Base-by-base conservation (phyloP, 2,113 vertebrate species). In the Lanius ludovicianus region DNA sequence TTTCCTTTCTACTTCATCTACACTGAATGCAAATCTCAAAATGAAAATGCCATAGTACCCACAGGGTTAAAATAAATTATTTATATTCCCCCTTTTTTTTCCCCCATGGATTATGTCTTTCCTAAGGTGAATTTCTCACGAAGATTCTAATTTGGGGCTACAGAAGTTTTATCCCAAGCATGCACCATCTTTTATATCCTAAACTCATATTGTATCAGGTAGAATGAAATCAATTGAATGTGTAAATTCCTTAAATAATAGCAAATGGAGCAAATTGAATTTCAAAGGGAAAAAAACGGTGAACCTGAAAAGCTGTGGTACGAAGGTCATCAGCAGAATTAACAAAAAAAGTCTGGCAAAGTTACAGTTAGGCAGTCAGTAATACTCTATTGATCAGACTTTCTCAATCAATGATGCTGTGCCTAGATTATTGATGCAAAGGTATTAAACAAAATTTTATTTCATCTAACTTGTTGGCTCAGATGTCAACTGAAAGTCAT, bases 401-500 rank as follows among this genome's bases (percentile, higher is more conserved):
- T 98, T 98, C 97, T 97, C 97, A 98, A 98, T 98, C 98, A 98
- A 98, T 98, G 96, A 93, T 94, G 93, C 96, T 98, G 98, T 98
- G 98, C 97, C 98, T 97, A 97, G 97, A 98, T 98, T 98, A 98
- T 98, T 98, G 98, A 98, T 98, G 98, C 97, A 98, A 98, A 98
- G 98, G 97, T 98, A 98, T 98, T 98, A 98, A 98, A 98, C 97
- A 98, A 98, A 98, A 98, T 98, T 98, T 98, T 98, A 98, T 98
- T 98, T 98, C 97, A 97, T 97, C 98, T 97, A 98, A 98, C 98
- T 98, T 98, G 97, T 98, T 98, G 98, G 98, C 98, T 98, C 93
- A 98, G 98, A 98, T 98, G 98, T 98, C 98, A 98, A 97, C 97
- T 98, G 98, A 98, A 98, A 98, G 98, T 98, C 98, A 97, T 98